Evolutionary conservation across 2,113 vertebrate genomes (phyloP), one percentile per base, ranked within the genome.

Genomic region (Aythya baeri): DNA sequence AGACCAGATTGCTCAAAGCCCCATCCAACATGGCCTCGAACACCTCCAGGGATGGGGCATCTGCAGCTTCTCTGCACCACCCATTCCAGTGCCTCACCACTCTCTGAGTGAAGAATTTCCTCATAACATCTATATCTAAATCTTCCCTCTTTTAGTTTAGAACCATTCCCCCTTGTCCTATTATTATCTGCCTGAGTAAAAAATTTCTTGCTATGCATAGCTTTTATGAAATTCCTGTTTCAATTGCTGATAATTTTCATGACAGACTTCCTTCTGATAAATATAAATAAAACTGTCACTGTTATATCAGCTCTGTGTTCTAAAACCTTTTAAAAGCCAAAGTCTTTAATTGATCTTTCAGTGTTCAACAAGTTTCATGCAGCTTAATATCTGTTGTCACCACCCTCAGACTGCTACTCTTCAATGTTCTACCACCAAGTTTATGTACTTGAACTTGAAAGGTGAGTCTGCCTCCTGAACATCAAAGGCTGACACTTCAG

Each of bases 401-500:
- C 0, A 0, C 54, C 22, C 65, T 88, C 65, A 94, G 27, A 91
- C 34, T 82, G 36, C 65, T 78, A 9, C 49, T 70, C 84, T 86
- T 83, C 34, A 27, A 11, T 72, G 68, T 88, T 91, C 70, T 89
- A n/a, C 67, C 44, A 85, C 72, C 59, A 80, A 83, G 32, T 21
- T n/a, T 74, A 7, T 7, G 18, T 65, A 88, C 38, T 91, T 88
- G 61, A 50, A 1, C 72, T 88, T 94, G 68, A 96, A 93, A 93
- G 73, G 9, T 34, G 25, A 94, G 17, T 36, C 76, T 88, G 52
- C 44, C 88, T 90, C 85, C 80, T 81, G 38, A 91, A 81, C 61
- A 93, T 90, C 65, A 96, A 95, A 95, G 68, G 16, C 73, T 94
- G 65, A 81, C 73, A 65, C 61, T 86, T 94, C 73, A 93, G 72